A percentile compares a stretch with the other conserved stretches of the same genome.
Conservation (phyloP, 2,888 invertebrate species). For the Anthrax anthrax region DNA sequence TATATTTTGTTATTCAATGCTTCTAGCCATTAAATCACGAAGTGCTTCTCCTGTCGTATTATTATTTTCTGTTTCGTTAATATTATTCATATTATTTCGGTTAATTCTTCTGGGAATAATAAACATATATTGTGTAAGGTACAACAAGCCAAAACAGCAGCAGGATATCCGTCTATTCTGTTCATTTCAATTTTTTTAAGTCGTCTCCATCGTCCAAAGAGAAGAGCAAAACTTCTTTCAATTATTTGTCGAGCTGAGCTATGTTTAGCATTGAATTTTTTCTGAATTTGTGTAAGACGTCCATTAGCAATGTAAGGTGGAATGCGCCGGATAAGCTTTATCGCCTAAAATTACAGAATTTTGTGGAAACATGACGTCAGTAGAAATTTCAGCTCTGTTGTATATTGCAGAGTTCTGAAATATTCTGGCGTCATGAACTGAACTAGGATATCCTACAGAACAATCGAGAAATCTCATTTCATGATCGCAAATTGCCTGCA, state of each 20-base stretch:
- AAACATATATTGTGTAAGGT: conserved; percentile 1
- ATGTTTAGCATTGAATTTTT: background rate
- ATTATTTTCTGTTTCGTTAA: too few relatives aligned
- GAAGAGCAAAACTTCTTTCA: background rate
- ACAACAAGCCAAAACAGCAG: background rate
- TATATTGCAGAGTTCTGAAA: background rate
- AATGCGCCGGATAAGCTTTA: background rate
- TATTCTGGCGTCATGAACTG: background rate
- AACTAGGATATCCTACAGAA: background rate
- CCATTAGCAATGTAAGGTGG: background rate
- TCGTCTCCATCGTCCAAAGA: background rate
- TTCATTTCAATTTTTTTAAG: background rate
- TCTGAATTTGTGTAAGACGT: background rate
- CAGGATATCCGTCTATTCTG: background rate
- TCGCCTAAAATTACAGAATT: conserved; percentile 1
- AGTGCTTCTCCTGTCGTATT: too few relatives aligned
- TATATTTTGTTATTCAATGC: too few relatives aligned
- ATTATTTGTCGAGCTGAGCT: background rate
- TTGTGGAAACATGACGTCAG: background rate
- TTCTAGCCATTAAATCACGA: too few relatives aligned
- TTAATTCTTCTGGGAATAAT: background rate
- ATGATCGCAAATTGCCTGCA: background rate
- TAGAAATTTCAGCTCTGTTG: background rate
- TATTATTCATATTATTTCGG: too few relatives aligned
- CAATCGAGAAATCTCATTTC: background rate